These are phyloP conservation scores for Congeria kusceri DNA, from an alignment of 2,888 invertebrate genomes.

Conservation along the genomic window DNA sequence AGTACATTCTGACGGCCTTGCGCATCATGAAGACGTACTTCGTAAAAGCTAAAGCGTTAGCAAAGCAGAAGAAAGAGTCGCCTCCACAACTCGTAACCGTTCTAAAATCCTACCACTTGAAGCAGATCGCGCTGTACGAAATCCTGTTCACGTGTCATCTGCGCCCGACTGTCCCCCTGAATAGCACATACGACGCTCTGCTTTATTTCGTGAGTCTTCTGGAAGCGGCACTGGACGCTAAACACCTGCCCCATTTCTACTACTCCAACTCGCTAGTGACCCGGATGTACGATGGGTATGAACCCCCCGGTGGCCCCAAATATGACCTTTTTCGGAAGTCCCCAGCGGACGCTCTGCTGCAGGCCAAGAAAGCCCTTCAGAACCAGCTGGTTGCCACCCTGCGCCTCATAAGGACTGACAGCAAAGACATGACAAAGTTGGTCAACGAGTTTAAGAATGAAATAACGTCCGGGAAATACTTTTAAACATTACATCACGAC, in stretches of 20 bases:
- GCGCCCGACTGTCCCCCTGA: conserved; percentile 4
- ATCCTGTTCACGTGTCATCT: conserved; percentile 24
- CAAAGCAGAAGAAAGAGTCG: conserved; percentile 2
- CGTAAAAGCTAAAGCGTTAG: conserved; percentile 24
- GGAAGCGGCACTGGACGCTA: conserved; percentile 17
- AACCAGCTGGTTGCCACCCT: conserved; percentile 37
- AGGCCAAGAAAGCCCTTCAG: conserved; percentile 40
- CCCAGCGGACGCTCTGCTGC: conserved; percentile 37
- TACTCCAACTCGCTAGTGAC: conserved; percentile 46
- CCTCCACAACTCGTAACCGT: conserved; percentile 41
- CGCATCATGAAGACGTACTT: conserved; percentile 64
- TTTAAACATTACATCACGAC: no score
- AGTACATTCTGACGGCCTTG: conserved; percentile 63
- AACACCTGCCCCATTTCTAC: conserved; percentile 52
- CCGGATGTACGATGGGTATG: conserved; percentile 36
- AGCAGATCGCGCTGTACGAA: conserved; percentile 39
- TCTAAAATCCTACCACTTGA: conserved; percentile 48
- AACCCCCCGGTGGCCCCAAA: neutral
- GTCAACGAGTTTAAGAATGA: no score
- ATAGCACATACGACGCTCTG: conserved; percentile 25
- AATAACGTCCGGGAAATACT: no score
- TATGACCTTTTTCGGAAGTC: conserved; percentile 43
- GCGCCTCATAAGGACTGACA: conserved; percentile 4
- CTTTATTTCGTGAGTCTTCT: conserved; percentile 30
- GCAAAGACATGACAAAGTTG: neutral